Percentiles rank a stretch among this genome's conserved stretches.
phyloP scores from a whole-genome alignment of 2,888 invertebrate species.

The Plebejus argus region DNA sequence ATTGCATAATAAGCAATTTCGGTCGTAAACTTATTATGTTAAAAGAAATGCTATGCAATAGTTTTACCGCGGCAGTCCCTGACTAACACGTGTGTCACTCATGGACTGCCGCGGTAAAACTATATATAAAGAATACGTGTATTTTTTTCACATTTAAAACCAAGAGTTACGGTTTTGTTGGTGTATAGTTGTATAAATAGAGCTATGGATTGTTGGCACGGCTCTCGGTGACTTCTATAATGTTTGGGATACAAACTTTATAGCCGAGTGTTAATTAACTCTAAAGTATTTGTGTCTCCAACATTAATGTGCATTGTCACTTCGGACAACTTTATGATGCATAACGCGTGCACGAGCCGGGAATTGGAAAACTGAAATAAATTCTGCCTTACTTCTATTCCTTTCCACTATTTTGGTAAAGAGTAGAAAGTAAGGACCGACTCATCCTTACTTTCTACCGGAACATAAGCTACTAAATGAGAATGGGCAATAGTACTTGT shows the following conservation, averaged over 20 bases:
- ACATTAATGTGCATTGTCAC: neutral
- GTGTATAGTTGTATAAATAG: slow-evolving; percentile 44
- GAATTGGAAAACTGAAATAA: neutral
- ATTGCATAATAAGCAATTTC: no score
- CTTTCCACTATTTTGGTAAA: no score
- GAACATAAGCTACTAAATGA: no score
- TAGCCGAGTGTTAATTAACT: slow-evolving; percentile 26
- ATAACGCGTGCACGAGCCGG: neutral
- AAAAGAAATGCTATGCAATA: no score
- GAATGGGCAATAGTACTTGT: no score
- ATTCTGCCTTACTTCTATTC: no score
- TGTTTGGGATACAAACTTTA: slow-evolving; percentile 49
- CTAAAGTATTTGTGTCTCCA: neutral
- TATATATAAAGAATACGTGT: neutral
- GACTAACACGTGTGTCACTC: neutral
- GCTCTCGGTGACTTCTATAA: slow-evolving; percentile 47
- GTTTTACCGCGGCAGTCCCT: no score
- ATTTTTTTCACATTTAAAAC: neutral
- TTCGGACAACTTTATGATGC: neutral
- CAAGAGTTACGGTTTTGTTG: slow-evolving; percentile 15
- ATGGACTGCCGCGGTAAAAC: no score
- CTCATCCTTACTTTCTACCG: no score
- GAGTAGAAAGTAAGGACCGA: no score
- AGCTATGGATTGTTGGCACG: slow-evolving; percentile 50
- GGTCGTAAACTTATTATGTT: no score